phyloP scores from a whole-genome alignment of 2,113 vertebrate species.

The Cairina moschata region DNA sequence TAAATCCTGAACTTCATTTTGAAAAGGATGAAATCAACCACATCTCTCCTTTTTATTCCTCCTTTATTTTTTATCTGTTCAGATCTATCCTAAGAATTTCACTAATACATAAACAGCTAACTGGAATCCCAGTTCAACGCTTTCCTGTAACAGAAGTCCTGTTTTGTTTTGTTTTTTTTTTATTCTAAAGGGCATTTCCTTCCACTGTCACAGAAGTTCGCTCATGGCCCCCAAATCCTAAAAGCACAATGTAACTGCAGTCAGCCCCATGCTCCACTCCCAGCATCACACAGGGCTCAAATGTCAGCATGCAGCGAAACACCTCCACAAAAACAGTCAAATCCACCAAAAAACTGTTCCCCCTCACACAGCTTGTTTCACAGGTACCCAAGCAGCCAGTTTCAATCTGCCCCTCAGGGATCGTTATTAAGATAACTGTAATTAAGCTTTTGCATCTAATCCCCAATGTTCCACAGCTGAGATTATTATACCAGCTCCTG shows the following conservation, averaged over 20 bases:
- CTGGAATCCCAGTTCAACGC: neutral
- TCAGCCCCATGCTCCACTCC: neutral
- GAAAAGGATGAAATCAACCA: neutral
- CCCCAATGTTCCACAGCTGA: constrained; percentile 41
- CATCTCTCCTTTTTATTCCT: neutral
- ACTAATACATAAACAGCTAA: neutral
- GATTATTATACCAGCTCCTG: constrained; percentile 36
- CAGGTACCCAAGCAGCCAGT: constrained; percentile 4
- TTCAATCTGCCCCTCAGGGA: neutral
- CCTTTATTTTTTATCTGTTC: neutral
- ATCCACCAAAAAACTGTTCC: neutral
- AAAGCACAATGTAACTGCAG: neutral
- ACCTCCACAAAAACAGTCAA: neutral
- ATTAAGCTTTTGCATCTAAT: constrained; percentile 64
- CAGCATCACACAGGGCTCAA: neutral
- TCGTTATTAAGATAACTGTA: constrained; percentile 63
- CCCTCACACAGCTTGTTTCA: neutral
- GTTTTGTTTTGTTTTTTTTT: neutral
- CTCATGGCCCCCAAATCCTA: neutral
- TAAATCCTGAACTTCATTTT: neutral
- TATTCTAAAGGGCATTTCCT: neutral
- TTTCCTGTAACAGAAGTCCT: neutral
- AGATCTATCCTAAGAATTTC: neutral
- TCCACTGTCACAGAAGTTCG: neutral
- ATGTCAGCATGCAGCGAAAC: neutral